Conservation (phyloP, 1,140 invertebrate species). For the Drosophila ironensis region DNA sequence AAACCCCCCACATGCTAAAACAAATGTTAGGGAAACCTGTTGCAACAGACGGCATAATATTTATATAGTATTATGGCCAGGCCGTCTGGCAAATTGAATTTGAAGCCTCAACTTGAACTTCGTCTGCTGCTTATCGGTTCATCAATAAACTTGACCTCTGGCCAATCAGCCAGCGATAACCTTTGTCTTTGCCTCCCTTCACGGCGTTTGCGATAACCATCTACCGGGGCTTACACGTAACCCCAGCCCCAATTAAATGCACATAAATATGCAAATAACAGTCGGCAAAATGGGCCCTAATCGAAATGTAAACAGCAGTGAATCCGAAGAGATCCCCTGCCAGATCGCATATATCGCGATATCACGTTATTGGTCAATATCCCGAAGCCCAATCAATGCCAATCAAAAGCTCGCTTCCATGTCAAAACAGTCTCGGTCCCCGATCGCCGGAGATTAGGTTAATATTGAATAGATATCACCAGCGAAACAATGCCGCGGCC, state of each 20-base stretch:
- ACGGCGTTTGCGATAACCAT: constrained; percentile 7
- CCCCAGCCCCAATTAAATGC: constrained; percentile 74
- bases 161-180: constrained; percentile 47
- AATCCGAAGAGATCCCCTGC: constrained; percentile 34
- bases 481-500: constrained; percentile 18
- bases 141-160: constrained; percentile 64
- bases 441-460: constrained; percentile 25
- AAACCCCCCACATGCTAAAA: too few relatives aligned
- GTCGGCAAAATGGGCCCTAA: constrained; percentile 54
- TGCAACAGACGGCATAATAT: constrained; percentile 30
- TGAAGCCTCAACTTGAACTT: constrained; percentile 58
- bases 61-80: constrained; percentile 41
- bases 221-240: constrained; percentile 43
- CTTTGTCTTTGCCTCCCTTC: constrained; percentile 17
- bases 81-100: constrained; percentile 34
- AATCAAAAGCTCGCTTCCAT: constrained; percentile 64
- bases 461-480: constrained; percentile 24
- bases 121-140: constrained; percentile 40
- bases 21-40: constrained; percentile 46
- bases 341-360: constrained; percentile 20
- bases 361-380: constrained; percentile 47
- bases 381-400: constrained; percentile 58
- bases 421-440: constrained; percentile 58
- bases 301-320: constrained; percentile 78
- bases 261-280: constrained; percentile 73